Percentiles rank a stretch among this genome's conserved stretches.
Evolutionary conservation across 2,797 vertebrate species (phyloP).

Genomic region (Gadopsis marmoratus): DNA sequence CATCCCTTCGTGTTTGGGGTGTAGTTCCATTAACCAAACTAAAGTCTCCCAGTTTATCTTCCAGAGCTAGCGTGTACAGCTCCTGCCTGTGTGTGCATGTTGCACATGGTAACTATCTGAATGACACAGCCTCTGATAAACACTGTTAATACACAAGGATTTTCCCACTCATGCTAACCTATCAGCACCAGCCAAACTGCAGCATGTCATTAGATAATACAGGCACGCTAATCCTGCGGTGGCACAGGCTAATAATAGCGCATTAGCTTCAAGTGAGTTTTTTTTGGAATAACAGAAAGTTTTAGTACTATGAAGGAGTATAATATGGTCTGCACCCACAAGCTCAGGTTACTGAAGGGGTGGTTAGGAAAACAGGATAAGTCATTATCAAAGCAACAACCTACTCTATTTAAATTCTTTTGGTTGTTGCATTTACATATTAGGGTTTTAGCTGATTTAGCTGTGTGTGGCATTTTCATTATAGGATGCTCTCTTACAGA

Average conservation of each 20-base stretch:
- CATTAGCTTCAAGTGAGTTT: slow-evolving; percentile 62
- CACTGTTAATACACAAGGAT: slow-evolving; percentile 76
- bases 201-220: slow-evolving; percentile 82
- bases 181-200: slow-evolving; percentile 76
- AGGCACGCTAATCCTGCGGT: slow-evolving; percentile 76
- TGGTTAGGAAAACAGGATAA: slow-evolving; percentile 65
- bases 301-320: slow-evolving; percentile 60
- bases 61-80: slow-evolving; percentile 6
- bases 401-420: slow-evolving; percentile 40
- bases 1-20: slow-evolving; percentile 45
- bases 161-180: slow-evolving; percentile 78
- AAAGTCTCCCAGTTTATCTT: slow-evolving; percentile 29
- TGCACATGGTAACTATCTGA: slow-evolving; percentile 75
- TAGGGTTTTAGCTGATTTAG: slow-evolving; percentile 38
- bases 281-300: slow-evolving; percentile 71
- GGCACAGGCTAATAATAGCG: slow-evolving; percentile 80
- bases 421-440: slow-evolving; percentile 53
- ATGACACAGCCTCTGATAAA: slow-evolving; percentile 78
- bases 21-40: slow-evolving; percentile 48
- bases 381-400: slow-evolving; percentile 52
- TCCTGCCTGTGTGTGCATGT: slow-evolving; percentile 27
- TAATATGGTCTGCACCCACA: slow-evolving; percentile 58
- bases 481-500: not conserved
- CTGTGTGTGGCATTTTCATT: slow-evolving; percentile 1
- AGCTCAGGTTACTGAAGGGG: slow-evolving; percentile 52